Evolutionary conservation across 2,888 invertebrate genomes (phyloP).

Genomic region (Trilocha varians): DNA sequence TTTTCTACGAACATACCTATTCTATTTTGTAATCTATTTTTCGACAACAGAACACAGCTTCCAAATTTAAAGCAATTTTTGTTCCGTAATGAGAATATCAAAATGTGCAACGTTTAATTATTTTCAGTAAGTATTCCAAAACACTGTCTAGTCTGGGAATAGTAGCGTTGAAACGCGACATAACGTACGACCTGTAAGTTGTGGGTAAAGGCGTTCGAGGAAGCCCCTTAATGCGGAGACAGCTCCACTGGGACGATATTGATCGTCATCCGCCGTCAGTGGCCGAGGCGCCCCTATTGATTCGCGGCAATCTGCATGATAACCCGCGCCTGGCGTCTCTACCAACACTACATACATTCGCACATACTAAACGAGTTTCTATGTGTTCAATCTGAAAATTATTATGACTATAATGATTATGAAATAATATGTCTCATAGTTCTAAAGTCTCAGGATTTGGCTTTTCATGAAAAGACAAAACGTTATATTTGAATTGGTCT

Average conservation of each 20-base stretch:
- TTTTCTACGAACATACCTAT: too few relatives aligned
- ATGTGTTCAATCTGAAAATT: not conserved
- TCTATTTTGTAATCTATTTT: too few relatives aligned
- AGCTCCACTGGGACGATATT: constrained; percentile 69
- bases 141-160: not conserved
- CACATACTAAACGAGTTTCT: constrained; percentile 29
- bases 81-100: too few relatives aligned
- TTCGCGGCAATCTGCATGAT: constrained; percentile 73
- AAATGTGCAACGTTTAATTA: too few relatives aligned
- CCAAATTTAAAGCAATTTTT: too few relatives aligned
- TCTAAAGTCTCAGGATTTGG: too few relatives aligned
- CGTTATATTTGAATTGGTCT: too few relatives aligned
- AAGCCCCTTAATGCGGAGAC: constrained; percentile 72
- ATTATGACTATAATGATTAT: not conserved
- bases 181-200: constrained; percentile 41
- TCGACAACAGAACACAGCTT: too few relatives aligned
- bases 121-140: too few relatives aligned
- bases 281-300: constrained; percentile 69
- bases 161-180: constrained; percentile 19
- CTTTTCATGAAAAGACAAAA: too few relatives aligned
- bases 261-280: constrained; percentile 72
- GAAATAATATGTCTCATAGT: too few relatives aligned
- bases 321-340: constrained; percentile 64
- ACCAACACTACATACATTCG: constrained; percentile 40
- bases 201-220: constrained; percentile 68